These are phyloP conservation scores for Cheirogaleus major DNA, from an alignment of 2,797 vertebrate species.

Conservation along the genomic window DNA sequence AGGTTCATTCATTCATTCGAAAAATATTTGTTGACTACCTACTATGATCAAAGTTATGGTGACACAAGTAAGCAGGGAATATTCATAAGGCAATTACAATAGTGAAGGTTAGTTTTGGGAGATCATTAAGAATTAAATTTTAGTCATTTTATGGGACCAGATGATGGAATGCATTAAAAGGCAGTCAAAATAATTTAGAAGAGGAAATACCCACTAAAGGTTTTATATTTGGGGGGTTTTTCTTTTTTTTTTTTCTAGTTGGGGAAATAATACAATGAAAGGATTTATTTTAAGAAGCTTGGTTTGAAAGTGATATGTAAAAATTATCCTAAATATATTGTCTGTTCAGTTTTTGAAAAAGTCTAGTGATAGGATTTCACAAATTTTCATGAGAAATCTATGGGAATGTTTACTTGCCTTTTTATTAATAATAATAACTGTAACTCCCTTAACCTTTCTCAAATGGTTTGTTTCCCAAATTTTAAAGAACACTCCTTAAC, in stretches of 20 bases:
- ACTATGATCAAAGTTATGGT: neutral
- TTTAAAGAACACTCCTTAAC: constrained; percentile 17
- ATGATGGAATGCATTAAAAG: constrained; percentile 32
- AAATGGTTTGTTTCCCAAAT: neutral
- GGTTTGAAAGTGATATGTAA: neutral
- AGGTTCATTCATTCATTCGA: neutral
- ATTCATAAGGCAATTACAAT: neutral
- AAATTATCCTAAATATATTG: constrained; percentile 7
- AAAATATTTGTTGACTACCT: neutral
- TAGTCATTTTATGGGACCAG: neutral
- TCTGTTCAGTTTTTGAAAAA: neutral
- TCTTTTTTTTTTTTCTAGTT: neutral
- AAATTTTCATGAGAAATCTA: neutral
- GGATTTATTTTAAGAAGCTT: constrained; percentile 31
- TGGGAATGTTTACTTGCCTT: neutral
- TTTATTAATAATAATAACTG: constrained; percentile 27
- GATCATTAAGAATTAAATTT: neutral
- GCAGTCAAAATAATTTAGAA: constrained; percentile 27
- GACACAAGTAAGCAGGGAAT: neutral
- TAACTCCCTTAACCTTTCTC: constrained; percentile 1
- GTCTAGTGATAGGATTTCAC: neutral
- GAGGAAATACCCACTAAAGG: neutral
- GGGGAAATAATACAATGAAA: neutral
- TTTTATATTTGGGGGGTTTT: neutral
- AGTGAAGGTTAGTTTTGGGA: neutral